Base-by-base conservation (phyloP, 2,113 vertebrate species). In the Zootoca vivipara region DNA sequence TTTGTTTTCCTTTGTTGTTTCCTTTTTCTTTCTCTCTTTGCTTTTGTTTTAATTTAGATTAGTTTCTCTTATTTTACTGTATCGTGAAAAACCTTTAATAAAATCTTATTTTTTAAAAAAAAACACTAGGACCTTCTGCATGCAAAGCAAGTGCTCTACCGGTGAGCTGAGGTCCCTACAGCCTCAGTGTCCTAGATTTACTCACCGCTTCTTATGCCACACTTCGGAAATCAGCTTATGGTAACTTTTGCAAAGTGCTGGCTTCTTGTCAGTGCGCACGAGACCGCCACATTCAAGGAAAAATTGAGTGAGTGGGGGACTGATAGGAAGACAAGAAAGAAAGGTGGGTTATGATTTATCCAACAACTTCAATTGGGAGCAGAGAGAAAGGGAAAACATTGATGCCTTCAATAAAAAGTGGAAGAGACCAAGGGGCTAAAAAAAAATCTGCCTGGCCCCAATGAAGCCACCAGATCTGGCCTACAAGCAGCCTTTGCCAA, bases 141-240 rank as follows among this genome's bases (percentile, higher is more conserved):
- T 52, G 46, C 46, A 52, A 52, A 52, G 46, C 10, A 52, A 52
- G 46, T 12, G 46, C 46, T 52, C 46, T 52, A 52, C 46, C 46
- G 12, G 46, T 52, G 46, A 52, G 46, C 46, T 52, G 46, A 10
- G 10, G 46, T 52, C 46, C 46, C 46, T 52, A 12, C 46, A 52
- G 46, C 1, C 0, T 2, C 12, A 7, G 28, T 2, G 83, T 52
- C 85, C 30, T 22, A 13, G 3, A 18, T 33, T 1, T 28, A 92
- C 97, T 95, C 97, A 99, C 99, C 99, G 97, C 90, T 98, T 99
- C 96, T 98, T 98, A 95, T 99, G 99, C 99, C 99, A 99, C 83
- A 99, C 98, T 90, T 99, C 99, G 33, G 98, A 98, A 91, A 99
- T 97, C 89, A 99, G 96, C 95, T 99, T 99, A 95, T 99, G 99